These are phyloP conservation scores for Lasaia peninsularis DNA, from an alignment of 1,140 invertebrate species.

Conservation along the genomic window DNA sequence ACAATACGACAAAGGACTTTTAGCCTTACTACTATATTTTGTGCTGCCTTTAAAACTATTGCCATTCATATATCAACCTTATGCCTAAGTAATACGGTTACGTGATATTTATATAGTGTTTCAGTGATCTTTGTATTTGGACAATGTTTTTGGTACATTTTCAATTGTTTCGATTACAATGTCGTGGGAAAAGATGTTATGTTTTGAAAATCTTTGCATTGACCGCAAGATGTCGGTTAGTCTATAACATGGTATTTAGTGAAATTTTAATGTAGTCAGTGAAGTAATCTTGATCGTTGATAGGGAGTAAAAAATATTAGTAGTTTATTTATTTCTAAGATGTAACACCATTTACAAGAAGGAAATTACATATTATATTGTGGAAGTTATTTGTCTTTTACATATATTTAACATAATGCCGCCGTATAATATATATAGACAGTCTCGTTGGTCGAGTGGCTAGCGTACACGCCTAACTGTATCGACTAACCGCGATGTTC, in stretches of 20 bases:
- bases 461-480: no score
- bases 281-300: conserved; percentile 29
- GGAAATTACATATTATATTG: no score
- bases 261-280: conserved; percentile 24
- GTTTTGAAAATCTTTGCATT: conserved; percentile 53
- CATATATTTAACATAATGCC: no score
- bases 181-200: conserved; percentile 48
- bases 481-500: no score
- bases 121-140: conserved; percentile 23
- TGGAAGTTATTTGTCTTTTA: no score
- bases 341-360: no score
- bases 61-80: conserved; percentile 22
- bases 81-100: conserved; percentile 13
- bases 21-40: conserved; percentile 28
- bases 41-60: conserved; percentile 9
- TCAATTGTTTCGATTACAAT: conserved; percentile 47
- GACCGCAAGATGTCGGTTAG: conserved; percentile 55
- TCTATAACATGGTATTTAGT: conserved; percentile 62
- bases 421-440: no score
- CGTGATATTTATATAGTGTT: background rate
- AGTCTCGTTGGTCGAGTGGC: no score
- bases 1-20: conserved; percentile 46
- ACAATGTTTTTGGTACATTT: conserved; percentile 51
- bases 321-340: no score
- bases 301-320: no score